A percentile compares a stretch with the other conserved stretches of the same genome.
phyloP scores from a whole-genome alignment of 2,888 invertebrate species.

The Amphipyra berbera region DNA sequence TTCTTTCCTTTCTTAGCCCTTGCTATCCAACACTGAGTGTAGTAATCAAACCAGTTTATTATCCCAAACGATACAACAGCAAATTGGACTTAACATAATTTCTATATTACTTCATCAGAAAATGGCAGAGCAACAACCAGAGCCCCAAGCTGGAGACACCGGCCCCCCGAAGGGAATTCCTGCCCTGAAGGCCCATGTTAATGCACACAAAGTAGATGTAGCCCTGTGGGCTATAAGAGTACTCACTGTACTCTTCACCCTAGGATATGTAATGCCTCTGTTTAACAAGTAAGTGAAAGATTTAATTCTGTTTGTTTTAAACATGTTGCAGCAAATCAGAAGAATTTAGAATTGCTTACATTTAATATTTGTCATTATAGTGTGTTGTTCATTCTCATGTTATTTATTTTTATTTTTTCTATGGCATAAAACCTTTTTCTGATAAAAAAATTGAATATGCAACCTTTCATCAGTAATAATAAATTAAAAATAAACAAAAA shows the following conservation, averaged over 20 bases:
- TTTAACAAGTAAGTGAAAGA: slow-evolving; percentile 93
- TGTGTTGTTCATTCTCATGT: too few species aligned
- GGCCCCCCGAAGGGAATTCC: slow-evolving; percentile 90
- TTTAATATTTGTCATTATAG: too few species aligned
- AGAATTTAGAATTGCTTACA: too few species aligned
- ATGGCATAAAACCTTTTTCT: too few species aligned
- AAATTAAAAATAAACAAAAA: too few species aligned
- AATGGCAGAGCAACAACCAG: slow-evolving; percentile 82
- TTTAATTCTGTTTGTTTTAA: neutral
- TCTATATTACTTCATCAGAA: slow-evolving; percentile 54
- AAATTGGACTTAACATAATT: neutral
- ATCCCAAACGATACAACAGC: neutral
- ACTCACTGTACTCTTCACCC: slow-evolving; percentile 94
- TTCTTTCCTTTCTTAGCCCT: neutral
- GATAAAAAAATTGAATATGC: too few species aligned
- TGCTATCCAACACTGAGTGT: neutral
- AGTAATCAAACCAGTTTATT: neutral
- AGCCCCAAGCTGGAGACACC: slow-evolving; percentile 78
- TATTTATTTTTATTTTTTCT: too few species aligned
- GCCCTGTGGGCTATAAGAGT: slow-evolving; percentile 96
- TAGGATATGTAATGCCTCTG: slow-evolving; percentile 96
- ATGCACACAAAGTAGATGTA: slow-evolving; percentile 96
- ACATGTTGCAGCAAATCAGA: neutral
- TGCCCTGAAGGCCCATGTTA: slow-evolving; percentile 92
- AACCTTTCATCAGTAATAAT: too few species aligned